Percentiles rank a stretch among this genome's conserved stretches.
phyloP scores from a whole-genome alignment of 2,113 vertebrate genomes.

The Apus apus region DNA sequence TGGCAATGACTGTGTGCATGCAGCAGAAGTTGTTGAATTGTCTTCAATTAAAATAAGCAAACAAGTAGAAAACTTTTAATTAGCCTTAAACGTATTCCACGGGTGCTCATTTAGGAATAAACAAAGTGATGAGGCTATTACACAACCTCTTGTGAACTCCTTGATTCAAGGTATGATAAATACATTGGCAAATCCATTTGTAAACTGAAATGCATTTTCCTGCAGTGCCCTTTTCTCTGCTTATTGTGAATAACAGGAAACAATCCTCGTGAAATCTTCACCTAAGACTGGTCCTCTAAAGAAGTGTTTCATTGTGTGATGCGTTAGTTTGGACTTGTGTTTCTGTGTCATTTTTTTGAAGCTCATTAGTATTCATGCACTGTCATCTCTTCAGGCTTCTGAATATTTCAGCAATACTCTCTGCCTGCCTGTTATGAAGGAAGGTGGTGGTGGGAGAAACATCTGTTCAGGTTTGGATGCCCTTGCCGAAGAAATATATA shows the following conservation, averaged over 20 bases:
- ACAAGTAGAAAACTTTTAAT: neutral
- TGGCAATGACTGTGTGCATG: neutral
- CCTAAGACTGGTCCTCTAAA: neutral
- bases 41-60: neutral
- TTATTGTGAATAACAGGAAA: neutral
- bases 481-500: neutral
- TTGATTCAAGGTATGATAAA: neutral
- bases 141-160: neutral
- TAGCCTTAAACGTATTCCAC: neutral
- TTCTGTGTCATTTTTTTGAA: neutral
- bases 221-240: neutral
- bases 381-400: conserved; percentile 28
- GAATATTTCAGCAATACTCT: conserved; percentile 49
- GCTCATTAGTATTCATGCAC: conserved; percentile 41
- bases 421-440: neutral
- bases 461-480: conserved; percentile 39
- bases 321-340: neutral
- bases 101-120: neutral
- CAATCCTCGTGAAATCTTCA: neutral
- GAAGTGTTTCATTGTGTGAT: neutral
- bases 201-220: neutral
- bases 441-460: conserved; percentile 28
- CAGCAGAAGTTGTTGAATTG: neutral
- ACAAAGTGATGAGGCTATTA: neutral
- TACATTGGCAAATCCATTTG: neutral